These are phyloP conservation scores for Bicyclus anynana DNA, from an alignment of 1,140 invertebrate species.

Conservation along the genomic window DNA sequence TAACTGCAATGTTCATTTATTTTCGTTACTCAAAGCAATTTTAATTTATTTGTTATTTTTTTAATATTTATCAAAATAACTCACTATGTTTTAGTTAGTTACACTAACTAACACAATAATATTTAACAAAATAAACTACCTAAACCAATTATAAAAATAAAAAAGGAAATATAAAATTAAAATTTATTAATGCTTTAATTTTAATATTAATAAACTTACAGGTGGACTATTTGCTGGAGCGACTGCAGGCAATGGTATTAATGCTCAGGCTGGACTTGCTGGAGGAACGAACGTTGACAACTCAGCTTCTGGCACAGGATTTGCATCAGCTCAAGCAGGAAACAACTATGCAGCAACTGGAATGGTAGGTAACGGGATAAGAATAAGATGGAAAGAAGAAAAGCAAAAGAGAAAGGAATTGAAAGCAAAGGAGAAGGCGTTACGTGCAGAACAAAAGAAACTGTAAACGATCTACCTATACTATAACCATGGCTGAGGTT, in stretches of 20 bases:
- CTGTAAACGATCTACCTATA: conserved; percentile 24
- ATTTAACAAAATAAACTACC: too few relatives aligned
- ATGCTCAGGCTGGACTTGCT: conserved; percentile 61
- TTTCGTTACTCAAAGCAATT: too few relatives aligned
- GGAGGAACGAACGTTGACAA: conserved; percentile 47
- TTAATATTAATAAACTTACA: conserved; percentile 17
- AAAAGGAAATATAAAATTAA: background rate
- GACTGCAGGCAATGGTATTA: conserved; percentile 65
- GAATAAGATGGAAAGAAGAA: conserved; percentile 47
- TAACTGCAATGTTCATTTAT: too few relatives aligned
- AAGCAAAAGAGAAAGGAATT: conserved; percentile 37
- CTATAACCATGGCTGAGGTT: conserved; percentile 3
- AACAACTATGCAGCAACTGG: conserved; percentile 42
- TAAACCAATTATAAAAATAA: background rate
- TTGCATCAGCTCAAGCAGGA: conserved; percentile 52
- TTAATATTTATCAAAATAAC: too few relatives aligned
- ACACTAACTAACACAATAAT: too few relatives aligned
- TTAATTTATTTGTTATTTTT: too few relatives aligned
- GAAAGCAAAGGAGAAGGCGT: conserved; percentile 29
- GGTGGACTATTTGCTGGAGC: conserved; percentile 70
- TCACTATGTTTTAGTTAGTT: too few relatives aligned
- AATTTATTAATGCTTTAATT: too few relatives aligned
- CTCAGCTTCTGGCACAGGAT: conserved; percentile 43
- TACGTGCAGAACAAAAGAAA: conserved; percentile 29
- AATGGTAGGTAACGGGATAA: conserved; percentile 58